These are phyloP conservation scores for Stegophylla sp. DNA, from an alignment of 2,888 invertebrate species.

Conservation along the genomic window DNA sequence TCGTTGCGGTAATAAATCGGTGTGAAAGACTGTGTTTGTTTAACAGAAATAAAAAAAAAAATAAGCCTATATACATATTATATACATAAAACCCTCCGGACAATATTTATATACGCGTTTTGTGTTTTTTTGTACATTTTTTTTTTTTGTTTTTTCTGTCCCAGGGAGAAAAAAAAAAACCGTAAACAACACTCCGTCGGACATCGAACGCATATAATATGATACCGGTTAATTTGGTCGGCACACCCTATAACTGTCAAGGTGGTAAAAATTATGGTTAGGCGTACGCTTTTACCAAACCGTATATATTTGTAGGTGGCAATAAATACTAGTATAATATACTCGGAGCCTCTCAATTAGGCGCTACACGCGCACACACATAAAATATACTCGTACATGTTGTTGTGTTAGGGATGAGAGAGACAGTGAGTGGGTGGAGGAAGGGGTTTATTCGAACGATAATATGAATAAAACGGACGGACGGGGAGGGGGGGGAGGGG, in stretches of 20 bases:
- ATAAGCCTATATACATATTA: constrained; percentile 1
- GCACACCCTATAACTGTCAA: constrained; percentile 57
- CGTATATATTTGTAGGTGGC: constrained; percentile 49
- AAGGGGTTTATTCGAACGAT: too few relatives aligned
- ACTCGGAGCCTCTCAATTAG: constrained; percentile 45
- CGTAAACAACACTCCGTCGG: constrained; percentile 56
- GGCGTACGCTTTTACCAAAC: constrained; percentile 40
- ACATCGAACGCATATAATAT: constrained; percentile 36
- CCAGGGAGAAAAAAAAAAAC: constrained; percentile 37
- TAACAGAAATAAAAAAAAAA: constrained; percentile 2
- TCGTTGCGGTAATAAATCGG: constrained; percentile 53
- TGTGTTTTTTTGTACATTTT: neutral
- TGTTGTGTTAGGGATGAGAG: too few relatives aligned
- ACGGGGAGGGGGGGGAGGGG: too few relatives aligned
- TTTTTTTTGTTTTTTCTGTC: constrained; percentile 18
- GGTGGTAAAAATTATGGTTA: constrained; percentile 50
- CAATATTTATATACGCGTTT: constrained; percentile 29
- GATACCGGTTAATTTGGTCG: constrained; percentile 59
- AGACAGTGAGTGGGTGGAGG: too few relatives aligned
- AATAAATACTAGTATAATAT: constrained; percentile 44
- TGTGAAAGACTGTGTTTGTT: constrained; percentile 57
- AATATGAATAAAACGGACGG: too few relatives aligned
- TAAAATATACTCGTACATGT: too few relatives aligned
- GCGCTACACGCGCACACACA: constrained; percentile 19
- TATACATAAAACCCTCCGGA: constrained; percentile 40